Percentiles rank a stretch among this genome's conserved stretches.
phyloP scores from a whole-genome alignment of 23 tunicate species.

The Diplosoma virens region DNA sequence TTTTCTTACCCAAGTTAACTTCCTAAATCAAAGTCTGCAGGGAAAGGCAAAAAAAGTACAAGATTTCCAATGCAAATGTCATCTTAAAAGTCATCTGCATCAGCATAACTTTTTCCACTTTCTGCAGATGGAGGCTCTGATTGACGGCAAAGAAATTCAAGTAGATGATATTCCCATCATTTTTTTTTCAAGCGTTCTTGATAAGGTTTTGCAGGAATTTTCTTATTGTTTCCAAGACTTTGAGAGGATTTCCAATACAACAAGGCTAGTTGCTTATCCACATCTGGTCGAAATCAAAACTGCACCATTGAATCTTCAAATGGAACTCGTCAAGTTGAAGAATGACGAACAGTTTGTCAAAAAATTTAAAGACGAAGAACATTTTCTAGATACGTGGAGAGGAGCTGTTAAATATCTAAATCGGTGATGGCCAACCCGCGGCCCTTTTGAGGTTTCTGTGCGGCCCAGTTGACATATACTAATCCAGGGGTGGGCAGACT shows the following conservation, averaged over 20 bases:
- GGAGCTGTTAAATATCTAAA: too few relatives aligned
- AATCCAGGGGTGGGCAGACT: too few relatives aligned
- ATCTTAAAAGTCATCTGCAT: constrained; percentile 27
- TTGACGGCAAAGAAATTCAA: constrained; percentile 31
- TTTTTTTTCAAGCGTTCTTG: constrained; percentile 45
- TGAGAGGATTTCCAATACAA: constrained; percentile 38
- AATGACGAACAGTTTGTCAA: too few relatives aligned
- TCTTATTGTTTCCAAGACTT: constrained; percentile 35
- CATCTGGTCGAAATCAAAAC: constrained; percentile 50
- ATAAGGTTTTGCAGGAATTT: constrained; percentile 40
- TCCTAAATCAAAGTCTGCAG: constrained; percentile 31
- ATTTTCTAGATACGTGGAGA: too few relatives aligned
- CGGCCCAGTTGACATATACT: too few relatives aligned
- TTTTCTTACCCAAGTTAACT: constrained; percentile 37
- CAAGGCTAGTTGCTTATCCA: constrained; percentile 47
- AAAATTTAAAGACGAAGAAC: too few relatives aligned
- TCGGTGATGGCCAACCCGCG: too few relatives aligned
- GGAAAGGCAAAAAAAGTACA: constrained; percentile 39
- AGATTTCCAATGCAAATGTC: constrained; percentile 22
- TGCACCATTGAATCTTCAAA: constrained; percentile 43
- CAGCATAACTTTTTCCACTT: constrained; percentile 34
- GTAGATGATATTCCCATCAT: constrained; percentile 39
- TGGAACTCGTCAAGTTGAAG: constrained; percentile 51
- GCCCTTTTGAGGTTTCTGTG: too few relatives aligned
- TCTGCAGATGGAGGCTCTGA: constrained; percentile 30